These are phyloP conservation scores for Melangyna quadrimaculata DNA, from an alignment of 2,888 invertebrate species.

Conservation along the genomic window DNA sequence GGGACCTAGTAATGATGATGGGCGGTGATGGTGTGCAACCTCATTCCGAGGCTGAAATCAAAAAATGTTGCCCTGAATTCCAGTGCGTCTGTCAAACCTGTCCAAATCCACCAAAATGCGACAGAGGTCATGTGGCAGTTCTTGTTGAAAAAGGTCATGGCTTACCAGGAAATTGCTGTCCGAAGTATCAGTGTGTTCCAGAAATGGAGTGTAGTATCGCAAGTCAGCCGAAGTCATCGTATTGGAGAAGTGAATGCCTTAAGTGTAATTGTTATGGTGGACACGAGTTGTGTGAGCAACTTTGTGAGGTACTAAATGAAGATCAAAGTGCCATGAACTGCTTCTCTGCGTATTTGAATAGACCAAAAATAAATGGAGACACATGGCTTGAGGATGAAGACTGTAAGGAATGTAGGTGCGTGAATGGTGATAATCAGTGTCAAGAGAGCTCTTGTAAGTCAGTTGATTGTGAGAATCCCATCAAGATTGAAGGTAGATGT, in stretches of 20 bases:
- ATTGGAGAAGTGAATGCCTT: slow-evolving; percentile 73
- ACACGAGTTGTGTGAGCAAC: slow-evolving; percentile 72
- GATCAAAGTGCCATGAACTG: slow-evolving; percentile 61
- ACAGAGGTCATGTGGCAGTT: slow-evolving; percentile 72
- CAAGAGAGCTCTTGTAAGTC: slow-evolving; percentile 72
- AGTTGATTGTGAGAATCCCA: slow-evolving; percentile 74
- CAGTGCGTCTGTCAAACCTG: slow-evolving; percentile 76
- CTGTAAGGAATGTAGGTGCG: slow-evolving; percentile 75
- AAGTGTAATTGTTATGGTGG: slow-evolving; percentile 75
- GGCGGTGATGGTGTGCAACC: slow-evolving; percentile 32
- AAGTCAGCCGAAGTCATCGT: slow-evolving; percentile 23
- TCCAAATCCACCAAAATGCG: slow-evolving; percentile 72
- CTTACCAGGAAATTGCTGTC: slow-evolving; percentile 81
- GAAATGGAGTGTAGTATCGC: slow-evolving; percentile 68
- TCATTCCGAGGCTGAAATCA: slow-evolving; percentile 47
- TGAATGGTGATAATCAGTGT: slow-evolving; percentile 74
- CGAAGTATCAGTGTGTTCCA: slow-evolving; percentile 80
- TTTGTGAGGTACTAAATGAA: slow-evolving; percentile 64
- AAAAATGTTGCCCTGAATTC: slow-evolving; percentile 74
- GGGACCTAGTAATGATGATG: slow-evolving; percentile 35
- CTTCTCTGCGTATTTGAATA: slow-evolving; percentile 71
- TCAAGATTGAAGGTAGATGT: slow-evolving; percentile 75
- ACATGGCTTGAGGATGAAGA: slow-evolving; percentile 75
- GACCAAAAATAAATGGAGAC: slow-evolving; percentile 73
- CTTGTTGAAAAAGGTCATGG: slow-evolving; percentile 73